A percentile compares a stretch with the other conserved stretches of the same genome.
Conservation (phyloP, 2,888 invertebrate genomes). For the Cylloceria caligata region DNA sequence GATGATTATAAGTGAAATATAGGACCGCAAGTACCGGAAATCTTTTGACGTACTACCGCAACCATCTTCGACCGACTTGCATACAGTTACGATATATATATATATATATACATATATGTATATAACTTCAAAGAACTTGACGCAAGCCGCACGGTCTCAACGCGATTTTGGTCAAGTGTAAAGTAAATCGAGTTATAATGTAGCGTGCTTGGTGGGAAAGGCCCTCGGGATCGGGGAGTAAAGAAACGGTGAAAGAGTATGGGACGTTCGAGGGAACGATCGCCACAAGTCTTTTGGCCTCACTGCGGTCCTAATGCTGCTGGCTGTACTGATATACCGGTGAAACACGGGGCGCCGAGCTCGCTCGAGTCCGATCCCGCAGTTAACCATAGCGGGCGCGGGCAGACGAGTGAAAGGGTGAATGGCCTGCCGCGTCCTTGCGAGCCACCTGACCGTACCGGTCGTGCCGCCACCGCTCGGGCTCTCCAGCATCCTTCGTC, state of each 20-base stretch:
- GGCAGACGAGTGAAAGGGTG: slow-evolving; percentile 74
- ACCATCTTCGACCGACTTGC: neutral
- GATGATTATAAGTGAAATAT: neutral
- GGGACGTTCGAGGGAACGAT: slow-evolving; percentile 37
- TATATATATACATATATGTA: too few species aligned
- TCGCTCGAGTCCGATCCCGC: slow-evolving; percentile 16
- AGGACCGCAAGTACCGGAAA: slow-evolving; percentile 22
- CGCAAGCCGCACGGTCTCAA: slow-evolving; percentile 28
- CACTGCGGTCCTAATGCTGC: slow-evolving; percentile 18
- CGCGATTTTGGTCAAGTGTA: slow-evolving; percentile 49
- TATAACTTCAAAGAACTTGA: slow-evolving; percentile 42
- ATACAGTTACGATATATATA: neutral
- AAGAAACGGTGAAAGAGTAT: slow-evolving; percentile 33
- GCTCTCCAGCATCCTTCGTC: slow-evolving; percentile 79
- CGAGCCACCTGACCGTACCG: slow-evolving; percentile 84
- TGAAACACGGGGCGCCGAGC: slow-evolving; percentile 24
- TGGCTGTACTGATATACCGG: slow-evolving; percentile 6
- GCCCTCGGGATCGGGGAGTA: slow-evolving; percentile 10
- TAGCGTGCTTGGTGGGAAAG: slow-evolving; percentile 38
- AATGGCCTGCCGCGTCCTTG: slow-evolving; percentile 84
- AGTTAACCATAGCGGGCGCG: slow-evolving; percentile 53
- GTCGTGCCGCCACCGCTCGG: slow-evolving; percentile 82
- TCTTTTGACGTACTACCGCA: neutral
- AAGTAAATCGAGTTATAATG: slow-evolving; percentile 60
- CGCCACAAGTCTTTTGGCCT: neutral